A percentile compares a stretch with the other conserved stretches of the same genome.
These are phyloP conservation scores for Conomelus anceps DNA, from an alignment of 2,888 invertebrate genomes.

Conservation along the genomic window DNA sequence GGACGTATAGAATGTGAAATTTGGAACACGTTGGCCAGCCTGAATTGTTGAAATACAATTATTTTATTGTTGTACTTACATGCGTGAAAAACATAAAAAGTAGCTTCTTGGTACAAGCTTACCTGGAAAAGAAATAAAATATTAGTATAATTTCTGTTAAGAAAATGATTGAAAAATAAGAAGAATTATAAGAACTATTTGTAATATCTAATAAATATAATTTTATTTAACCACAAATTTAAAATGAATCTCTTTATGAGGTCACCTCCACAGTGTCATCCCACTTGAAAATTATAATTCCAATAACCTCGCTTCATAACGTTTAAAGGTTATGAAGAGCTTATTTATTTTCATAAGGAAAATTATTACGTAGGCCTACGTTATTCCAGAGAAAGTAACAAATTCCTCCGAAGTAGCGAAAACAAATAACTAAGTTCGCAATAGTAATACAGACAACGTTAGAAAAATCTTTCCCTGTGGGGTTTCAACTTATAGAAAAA, in stretches of 20 bases:
- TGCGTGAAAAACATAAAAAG: no score
- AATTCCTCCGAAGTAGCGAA: background rate
- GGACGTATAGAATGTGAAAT: no score
- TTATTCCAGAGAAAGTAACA: background rate
- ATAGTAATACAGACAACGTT: background rate
- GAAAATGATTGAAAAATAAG: no score
- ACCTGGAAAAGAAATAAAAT: no score
- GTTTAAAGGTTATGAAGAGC: background rate
- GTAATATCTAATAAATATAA: no score
- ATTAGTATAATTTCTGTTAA: no score
- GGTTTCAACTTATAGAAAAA: background rate
- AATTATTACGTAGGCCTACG: background rate
- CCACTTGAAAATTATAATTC: background rate
- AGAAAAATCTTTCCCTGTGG: background rate
- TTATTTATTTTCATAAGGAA: background rate
- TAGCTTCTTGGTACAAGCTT: no score
- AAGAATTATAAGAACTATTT: no score
- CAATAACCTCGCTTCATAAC: background rate
- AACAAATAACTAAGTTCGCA: background rate
- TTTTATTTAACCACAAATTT: no score
- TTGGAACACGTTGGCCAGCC: no score
- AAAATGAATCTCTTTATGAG: background rate
- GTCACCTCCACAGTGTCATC: background rate
- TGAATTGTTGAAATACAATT: no score
- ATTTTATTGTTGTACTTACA: no score